Conservation (phyloP, 2,113 vertebrate genomes). For the Sialia sialis region DNA sequence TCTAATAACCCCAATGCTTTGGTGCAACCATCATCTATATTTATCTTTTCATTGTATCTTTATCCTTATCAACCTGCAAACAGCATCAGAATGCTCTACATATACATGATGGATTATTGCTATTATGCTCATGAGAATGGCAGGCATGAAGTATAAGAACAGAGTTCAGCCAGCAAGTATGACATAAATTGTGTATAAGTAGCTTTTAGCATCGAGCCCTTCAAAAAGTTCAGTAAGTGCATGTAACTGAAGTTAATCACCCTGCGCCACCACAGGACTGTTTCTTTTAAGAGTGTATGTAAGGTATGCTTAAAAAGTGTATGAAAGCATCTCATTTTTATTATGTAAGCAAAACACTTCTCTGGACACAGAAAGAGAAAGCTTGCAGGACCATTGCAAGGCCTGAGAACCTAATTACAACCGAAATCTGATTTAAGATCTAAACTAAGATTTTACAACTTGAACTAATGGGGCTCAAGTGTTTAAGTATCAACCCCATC, state of each 20-base stretch:
- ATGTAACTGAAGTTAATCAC: background rate
- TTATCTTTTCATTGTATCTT: background rate
- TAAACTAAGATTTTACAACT: background rate
- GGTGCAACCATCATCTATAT: background rate
- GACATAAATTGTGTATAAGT: constrained; percentile 42
- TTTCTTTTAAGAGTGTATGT: background rate
- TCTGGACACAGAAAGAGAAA: background rate
- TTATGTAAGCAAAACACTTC: background rate
- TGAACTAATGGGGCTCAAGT: background rate
- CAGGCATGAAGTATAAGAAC: constrained; percentile 14
- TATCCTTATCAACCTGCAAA: background rate
- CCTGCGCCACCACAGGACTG: background rate
- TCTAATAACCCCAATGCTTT: background rate
- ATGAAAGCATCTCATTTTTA: background rate
- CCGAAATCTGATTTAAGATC: background rate
- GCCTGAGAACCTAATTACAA: background rate
- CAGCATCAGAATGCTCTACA: background rate
- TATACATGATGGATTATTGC: constrained; percentile 23
- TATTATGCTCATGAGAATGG: background rate
- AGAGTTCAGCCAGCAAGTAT: constrained; percentile 24
- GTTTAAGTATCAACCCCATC: background rate
- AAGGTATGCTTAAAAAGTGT: background rate
- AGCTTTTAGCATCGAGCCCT: background rate
- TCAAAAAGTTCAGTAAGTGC: constrained; percentile 19
- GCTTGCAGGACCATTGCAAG: background rate